Conservation (phyloP, 2,797 vertebrate genomes). For the Mus minutoides region DNA sequence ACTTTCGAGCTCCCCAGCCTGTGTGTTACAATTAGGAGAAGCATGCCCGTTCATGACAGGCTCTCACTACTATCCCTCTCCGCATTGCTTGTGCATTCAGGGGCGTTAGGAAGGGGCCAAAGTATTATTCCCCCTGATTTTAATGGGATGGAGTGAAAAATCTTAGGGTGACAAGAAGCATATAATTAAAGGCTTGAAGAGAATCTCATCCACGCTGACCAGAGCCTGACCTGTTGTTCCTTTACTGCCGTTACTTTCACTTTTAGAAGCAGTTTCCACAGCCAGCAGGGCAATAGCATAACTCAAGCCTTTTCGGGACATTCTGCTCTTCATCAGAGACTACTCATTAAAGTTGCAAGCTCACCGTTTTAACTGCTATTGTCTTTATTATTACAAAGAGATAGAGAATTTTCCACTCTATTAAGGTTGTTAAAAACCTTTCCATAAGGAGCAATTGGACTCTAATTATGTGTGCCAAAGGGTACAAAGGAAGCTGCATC, state of each 20-base stretch:
- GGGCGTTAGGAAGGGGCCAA: neutral
- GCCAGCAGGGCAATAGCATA: neutral
- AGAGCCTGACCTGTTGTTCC: neutral
- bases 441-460: neutral
- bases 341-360: neutral
- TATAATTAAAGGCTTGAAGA: neutral
- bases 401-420: neutral
- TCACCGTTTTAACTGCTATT: neutral
- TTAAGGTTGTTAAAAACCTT: constrained; percentile 22
- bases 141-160: neutral
- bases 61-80: neutral
- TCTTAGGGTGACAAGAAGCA: neutral
- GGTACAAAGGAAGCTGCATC: neutral
- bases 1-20: neutral
- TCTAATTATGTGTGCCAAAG: neutral
- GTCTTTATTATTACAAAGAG: constrained; percentile 40
- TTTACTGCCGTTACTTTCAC: neutral
- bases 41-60: neutral
- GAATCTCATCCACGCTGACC: neutral
- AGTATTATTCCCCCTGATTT: neutral
- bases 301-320: neutral
- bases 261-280: neutral
- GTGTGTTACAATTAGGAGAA: neutral
- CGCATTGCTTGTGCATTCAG: neutral
- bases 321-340: constrained; percentile 1